A percentile compares a stretch with the other conserved stretches of the same genome.
phyloP scores from a whole-genome alignment of 2,888 invertebrate species.

The Trichopria drosophilae region DNA sequence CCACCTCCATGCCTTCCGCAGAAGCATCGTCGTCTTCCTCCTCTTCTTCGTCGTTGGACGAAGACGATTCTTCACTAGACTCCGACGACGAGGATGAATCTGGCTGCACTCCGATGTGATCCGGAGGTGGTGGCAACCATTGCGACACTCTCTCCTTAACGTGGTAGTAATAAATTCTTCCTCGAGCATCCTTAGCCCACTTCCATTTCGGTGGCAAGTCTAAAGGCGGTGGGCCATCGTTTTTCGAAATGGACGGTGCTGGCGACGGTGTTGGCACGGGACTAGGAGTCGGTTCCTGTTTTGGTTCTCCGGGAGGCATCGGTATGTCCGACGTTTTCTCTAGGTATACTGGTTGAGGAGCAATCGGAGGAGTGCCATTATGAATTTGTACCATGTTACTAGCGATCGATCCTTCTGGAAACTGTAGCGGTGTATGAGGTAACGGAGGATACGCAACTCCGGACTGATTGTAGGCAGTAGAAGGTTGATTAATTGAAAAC shows the following conservation, averaged over 20 bases:
- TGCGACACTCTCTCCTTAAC: conserved; percentile 74
- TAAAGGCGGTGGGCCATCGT: conserved; percentile 51
- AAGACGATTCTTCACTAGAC: conserved; percentile 58
- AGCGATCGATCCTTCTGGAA: too few relatives aligned
- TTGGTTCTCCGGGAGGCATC: conserved; percentile 22
- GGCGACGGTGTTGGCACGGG: conserved; percentile 5
- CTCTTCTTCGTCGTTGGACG: conserved; percentile 58
- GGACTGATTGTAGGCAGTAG: conserved; percentile 38
- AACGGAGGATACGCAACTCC: conserved; percentile 38
- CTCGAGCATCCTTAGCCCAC: conserved; percentile 77
- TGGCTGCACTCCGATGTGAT: conserved; percentile 54
- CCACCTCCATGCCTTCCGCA: conserved; percentile 44
- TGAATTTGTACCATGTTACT: conserved; percentile 44
- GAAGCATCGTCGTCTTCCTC: conserved; percentile 54
- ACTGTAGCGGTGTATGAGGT: conserved; percentile 38
- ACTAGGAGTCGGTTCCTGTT: conserved; percentile 9
- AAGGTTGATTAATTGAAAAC: conserved; percentile 41
- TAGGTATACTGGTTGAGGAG: conserved; percentile 37
- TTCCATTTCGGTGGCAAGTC: conserved; percentile 87
- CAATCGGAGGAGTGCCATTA: conserved; percentile 41
- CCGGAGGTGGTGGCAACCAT: conserved; percentile 70
- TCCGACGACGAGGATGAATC: conserved; percentile 57
- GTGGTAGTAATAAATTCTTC: conserved; percentile 91
- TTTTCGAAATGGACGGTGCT: conserved; percentile 36
- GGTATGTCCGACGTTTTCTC: conserved; percentile 34